These are phyloP conservation scores for Haliclona indistincta DNA, from an alignment of 37 sponge, comb jelly and placozoan species.

Conservation along the genomic window DNA sequence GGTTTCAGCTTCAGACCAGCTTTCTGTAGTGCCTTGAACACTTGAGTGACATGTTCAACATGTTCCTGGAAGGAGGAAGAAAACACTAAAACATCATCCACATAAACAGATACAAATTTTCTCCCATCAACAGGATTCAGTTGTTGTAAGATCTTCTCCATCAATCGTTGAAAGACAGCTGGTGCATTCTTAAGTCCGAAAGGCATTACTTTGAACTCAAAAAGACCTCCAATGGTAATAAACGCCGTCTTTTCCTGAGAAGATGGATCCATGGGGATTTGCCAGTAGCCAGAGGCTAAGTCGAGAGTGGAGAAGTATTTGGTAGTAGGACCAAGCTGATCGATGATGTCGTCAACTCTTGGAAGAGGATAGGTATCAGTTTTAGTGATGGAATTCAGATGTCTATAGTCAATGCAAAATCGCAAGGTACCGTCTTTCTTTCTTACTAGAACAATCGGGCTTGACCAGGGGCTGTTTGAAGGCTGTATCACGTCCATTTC, in stretches of 20 bases:
- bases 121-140: constrained; percentile 1
- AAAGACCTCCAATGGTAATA: constrained; percentile 11
- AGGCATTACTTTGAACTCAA: constrained; percentile 30
- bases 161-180: constrained; percentile 29
- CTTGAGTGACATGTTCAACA: constrained; percentile 18
- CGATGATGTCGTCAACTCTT: constrained; percentile 40
- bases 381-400: constrained; percentile 43
- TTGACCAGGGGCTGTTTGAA: constrained; percentile 29
- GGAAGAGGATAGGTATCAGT: constrained; percentile 45
- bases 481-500: constrained; percentile 23
- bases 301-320: constrained; percentile 36
- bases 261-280: constrained; percentile 4
- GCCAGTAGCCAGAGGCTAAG: constrained; percentile 20
- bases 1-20: constrained; percentile 32
- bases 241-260: constrained; percentile 32
- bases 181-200: constrained; percentile 31
- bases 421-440: constrained; percentile 20
- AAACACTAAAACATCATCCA: constrained; percentile 53
- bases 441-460: constrained; percentile 42
- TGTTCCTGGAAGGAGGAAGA: constrained; percentile 34
- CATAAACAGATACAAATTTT: constrained; percentile 36
- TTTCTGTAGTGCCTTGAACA: constrained; percentile 16
- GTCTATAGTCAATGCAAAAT: constrained; percentile 25
- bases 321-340: constrained; percentile 23
- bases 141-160: constrained; percentile 16